phyloP scores from a whole-genome alignment of 2,888 invertebrate species.

The Yponomeuta cagnagella region DNA sequence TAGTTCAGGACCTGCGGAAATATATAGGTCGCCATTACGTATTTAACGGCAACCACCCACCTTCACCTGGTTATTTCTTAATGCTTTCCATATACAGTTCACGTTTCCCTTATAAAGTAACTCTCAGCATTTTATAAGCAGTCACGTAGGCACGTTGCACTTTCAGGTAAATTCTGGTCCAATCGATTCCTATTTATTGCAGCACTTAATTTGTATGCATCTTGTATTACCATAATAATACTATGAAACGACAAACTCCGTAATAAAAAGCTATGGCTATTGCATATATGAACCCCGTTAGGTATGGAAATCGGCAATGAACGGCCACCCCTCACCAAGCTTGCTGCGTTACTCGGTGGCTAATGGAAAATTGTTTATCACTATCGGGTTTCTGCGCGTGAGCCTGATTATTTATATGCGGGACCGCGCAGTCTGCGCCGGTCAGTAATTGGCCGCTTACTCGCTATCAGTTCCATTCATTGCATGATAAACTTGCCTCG shows the following conservation, averaged over 20 bases:
- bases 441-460: slow-evolving; percentile 65
- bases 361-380: slow-evolving; percentile 70
- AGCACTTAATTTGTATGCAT: slow-evolving; percentile 60
- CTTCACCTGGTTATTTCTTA: slow-evolving; percentile 7
- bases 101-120: slow-evolving; percentile 12
- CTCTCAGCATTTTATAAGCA: slow-evolving; percentile 33
- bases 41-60: slow-evolving; percentile 10
- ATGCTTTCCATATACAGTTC: slow-evolving; percentile 18
- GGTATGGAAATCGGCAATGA: slow-evolving; percentile 53
- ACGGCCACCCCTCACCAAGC: slow-evolving; percentile 32
- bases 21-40: slow-evolving; percentile 16
- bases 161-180: slow-evolving; percentile 37
- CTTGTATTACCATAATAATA: slow-evolving; percentile 60
- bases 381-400: slow-evolving; percentile 58
- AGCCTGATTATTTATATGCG: slow-evolving; percentile 64
- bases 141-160: slow-evolving; percentile 29
- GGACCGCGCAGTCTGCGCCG: slow-evolving; percentile 48
- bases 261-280: slow-evolving; percentile 54
- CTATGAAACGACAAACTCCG: slow-evolving; percentile 53
- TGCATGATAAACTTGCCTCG: slow-evolving; percentile 57
- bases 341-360: slow-evolving; percentile 24
- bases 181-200: slow-evolving; percentile 56
- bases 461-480: slow-evolving; percentile 69
- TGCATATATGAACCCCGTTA: slow-evolving; percentile 45
- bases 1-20: slow-evolving; percentile 50